Evolutionary conservation across 2,888 invertebrate species (phyloP), one percentile per base, ranked within the genome.

Genomic region (Athalia circularis): DNA sequence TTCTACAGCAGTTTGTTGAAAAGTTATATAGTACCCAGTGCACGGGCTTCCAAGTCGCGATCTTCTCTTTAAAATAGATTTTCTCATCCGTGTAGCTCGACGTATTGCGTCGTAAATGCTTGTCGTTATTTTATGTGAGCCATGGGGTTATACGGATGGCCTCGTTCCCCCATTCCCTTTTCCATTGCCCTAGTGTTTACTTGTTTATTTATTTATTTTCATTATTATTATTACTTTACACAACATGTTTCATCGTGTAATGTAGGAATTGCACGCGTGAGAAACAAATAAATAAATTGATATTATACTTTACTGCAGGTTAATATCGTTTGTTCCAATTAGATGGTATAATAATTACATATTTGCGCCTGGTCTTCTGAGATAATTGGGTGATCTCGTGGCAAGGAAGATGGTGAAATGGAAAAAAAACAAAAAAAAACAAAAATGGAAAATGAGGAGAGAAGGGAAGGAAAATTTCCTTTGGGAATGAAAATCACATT

Each of bases 11-110:
- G 29, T 54, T 64, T 64, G 64, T n/a, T 64, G 45, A 64, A 64
- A 64, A 64, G 64, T 64, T 64, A 64, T 45, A 45, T 64, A 64
- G 45, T 64, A 62, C 13, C 43, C 50, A 50, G 48, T 67, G 45
- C 15, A 47, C 13, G 13, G 52, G 67, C 67, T 48, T 47, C 48
- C 48, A 29, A 29, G 29, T 29, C 29, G 29, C 29, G 29, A 29
- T 67, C 67, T 47, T 15, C 67, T 50, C n/a, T 67, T 67, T 52
- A 67, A 67, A 67, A 67, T 52, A 67, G 52, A 47, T 67, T 67
- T 67, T 15, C 50, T 67, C 67, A 50, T 67, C 52, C 67, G 67
- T 52, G 67, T 47, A 15, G 67, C 67, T 29, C n/a, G 50, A 8
- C n/a, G 48, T 52, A 48, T 67, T 67, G 13, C 67, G 15, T 50